Base-by-base conservation (phyloP, 1,140 invertebrate genomes). In the Telenomus remus region DNA sequence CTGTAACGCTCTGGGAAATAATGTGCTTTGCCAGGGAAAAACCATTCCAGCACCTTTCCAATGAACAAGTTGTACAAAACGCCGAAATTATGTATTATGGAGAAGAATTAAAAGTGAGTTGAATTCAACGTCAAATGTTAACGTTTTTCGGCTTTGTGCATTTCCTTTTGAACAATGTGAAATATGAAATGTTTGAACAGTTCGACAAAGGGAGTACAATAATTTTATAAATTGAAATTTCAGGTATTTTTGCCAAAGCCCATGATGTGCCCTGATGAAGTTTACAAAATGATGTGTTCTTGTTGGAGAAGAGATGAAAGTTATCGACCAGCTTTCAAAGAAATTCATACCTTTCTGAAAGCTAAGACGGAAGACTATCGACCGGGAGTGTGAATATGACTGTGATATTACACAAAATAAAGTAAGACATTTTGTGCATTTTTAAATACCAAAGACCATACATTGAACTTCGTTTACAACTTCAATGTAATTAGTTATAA, bases 251-350 rank as follows among this genome's bases (percentile, higher is more conserved):
- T 94, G 73, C 91, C 92, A 55, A 92, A 92, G 79, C 94, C 94
- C 42, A 89, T 90, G 53, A 89, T 93, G 74, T 95, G 94, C 84
- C 91, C 93, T n/a, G 89, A 92, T 47, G 92, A 94, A 61, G 90
- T 95, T 46, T 95, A 94, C 84, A 92, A 93, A 80, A 84, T 96
- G 69, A 93, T 95, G 92, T 89, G 91, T 63, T 92, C 93, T 60
- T 96, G 94, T 85, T 96, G 95, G 95, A 92, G 87, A 81, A 89
- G 87, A 85, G 93, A 89, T 86, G 92, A 89, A 79, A 88, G 80
- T 69, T 87, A 86, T 42, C 87, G 94, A 76, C 94, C 94, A 34
- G 92, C 91, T 14, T 95, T 95, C 84, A 91, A 92, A 77, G 91
- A 94, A 79, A 93, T 95, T 79, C 91, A 92, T 80, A 89, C 91